phyloP scores from a whole-genome alignment of 2,797 vertebrate genomes.

The Acridotheres tristis region DNA sequence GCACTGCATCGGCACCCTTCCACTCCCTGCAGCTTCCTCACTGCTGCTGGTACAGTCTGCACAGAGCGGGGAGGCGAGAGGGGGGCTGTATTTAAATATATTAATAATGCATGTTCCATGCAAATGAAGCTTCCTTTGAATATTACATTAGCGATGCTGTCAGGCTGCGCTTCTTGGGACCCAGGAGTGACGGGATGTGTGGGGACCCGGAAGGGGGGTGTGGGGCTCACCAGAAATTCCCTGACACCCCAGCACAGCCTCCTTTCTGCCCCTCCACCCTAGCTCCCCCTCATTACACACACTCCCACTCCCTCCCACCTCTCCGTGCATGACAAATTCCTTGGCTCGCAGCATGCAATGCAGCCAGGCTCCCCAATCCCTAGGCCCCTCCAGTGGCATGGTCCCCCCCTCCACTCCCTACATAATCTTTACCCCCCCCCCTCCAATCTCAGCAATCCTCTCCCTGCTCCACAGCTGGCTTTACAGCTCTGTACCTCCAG shows the following conservation, averaged over 20 bases:
- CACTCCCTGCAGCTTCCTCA: slow-evolving; percentile 35
- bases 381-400: not conserved
- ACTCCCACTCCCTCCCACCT: not conserved
- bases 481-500: not conserved
- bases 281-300: not conserved
- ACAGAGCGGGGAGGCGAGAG: not conserved
- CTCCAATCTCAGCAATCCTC: not conserved
- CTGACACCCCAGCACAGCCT: not conserved
- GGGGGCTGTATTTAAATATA: slow-evolving; percentile 59
- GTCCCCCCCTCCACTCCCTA: not conserved
- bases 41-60: slow-evolving; percentile 13
- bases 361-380: slow-evolving; percentile 7
- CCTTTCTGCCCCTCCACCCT: not conserved
- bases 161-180: slow-evolving; percentile 29
- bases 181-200: not conserved
- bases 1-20: not conserved
- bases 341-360: slow-evolving; percentile 33
- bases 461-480: not conserved
- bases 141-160: slow-evolving; percentile 48
- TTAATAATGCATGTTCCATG: slow-evolving; percentile 63
- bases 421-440: not conserved
- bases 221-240: not conserved
- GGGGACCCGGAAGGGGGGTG: not conserved
- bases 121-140: slow-evolving; percentile 50
- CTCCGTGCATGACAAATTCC: not conserved